These are phyloP conservation scores for Zosterops hypoxanthus DNA, from an alignment of 2,113 vertebrate species.

Conservation along the genomic window DNA sequence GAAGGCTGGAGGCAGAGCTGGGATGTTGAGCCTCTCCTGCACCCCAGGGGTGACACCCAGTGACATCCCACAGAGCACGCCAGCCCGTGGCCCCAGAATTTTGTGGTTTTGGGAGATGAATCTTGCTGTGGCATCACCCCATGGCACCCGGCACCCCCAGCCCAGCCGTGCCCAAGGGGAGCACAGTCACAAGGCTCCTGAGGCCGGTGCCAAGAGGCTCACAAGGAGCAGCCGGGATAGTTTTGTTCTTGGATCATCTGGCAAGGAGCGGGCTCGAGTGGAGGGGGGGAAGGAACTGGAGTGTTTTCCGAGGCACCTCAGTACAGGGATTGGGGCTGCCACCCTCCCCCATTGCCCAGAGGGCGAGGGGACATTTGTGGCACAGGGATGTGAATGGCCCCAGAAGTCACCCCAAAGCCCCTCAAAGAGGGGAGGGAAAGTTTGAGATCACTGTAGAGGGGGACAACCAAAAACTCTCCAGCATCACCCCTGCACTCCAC, in stretches of 20 bases:
- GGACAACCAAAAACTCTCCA: neutral
- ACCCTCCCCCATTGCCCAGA: neutral
- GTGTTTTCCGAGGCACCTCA: neutral
- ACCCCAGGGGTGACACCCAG: neutral
- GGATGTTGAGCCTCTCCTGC: neutral
- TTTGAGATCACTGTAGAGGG: rapidly evolving
- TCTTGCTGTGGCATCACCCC: rapidly evolving
- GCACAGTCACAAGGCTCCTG: conserved; percentile 5
- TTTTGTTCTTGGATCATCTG: conserved; percentile 60
- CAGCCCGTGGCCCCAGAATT: rapidly evolving
- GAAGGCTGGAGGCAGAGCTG: neutral
- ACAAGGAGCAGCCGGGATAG: conserved; percentile 21
- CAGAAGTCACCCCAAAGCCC: rapidly evolving
- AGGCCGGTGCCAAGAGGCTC: neutral
- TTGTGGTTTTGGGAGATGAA: rapidly evolving
- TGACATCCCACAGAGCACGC: rapidly evolving
- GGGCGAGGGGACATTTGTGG: neutral
- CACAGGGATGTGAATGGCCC: rapidly evolving
- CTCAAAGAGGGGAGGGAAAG: rapidly evolving
- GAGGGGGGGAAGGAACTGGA: neutral
- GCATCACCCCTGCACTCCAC: neutral
- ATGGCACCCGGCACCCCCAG: neutral
- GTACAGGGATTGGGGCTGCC: rapidly evolving
- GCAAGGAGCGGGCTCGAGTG: neutral
- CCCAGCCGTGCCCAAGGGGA: neutral